Percentiles rank a stretch among this genome's conserved stretches.
These are phyloP conservation scores for Eubasilissa splendida DNA, from an alignment of 2,888 invertebrate species.

Conservation along the genomic window DNA sequence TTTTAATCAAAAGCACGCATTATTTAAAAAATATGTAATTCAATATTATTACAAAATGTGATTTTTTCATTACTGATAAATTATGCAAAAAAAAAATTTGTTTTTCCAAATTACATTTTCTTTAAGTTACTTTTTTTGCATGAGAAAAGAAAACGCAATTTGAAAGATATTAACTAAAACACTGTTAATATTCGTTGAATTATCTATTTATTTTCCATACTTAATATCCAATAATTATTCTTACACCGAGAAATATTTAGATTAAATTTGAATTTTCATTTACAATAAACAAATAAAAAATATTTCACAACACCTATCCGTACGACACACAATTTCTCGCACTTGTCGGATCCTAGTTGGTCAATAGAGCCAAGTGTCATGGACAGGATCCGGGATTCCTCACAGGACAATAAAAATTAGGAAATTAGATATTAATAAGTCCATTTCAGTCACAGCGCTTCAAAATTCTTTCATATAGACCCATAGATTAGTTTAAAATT, in stretches of 20 bases:
- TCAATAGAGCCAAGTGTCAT: constrained; percentile 31
- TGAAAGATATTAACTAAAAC: constrained; percentile 35
- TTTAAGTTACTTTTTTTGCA: too few relatives aligned
- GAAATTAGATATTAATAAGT: constrained; percentile 36
- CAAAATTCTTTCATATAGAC: constrained; percentile 54
- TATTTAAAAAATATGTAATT: too few relatives aligned
- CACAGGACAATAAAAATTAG: constrained; percentile 16
- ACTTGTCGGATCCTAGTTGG: constrained; percentile 9
- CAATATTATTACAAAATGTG: too few relatives aligned
- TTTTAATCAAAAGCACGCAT: too few relatives aligned
- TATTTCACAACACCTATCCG: constrained; percentile 55
- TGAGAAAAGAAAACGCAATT: constrained; percentile 12
- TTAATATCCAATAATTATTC: constrained; percentile 47
- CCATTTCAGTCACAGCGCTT: constrained; percentile 47
- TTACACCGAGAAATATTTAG: constrained; percentile 53
- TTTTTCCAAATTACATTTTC: too few relatives aligned
- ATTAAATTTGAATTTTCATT: constrained; percentile 50
- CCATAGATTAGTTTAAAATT: constrained; percentile 19
- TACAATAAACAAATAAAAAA: constrained; percentile 51
- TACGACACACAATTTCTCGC: too few relatives aligned
- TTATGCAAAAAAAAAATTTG: too few relatives aligned
- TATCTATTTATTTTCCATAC: constrained; percentile 49
- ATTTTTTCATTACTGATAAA: too few relatives aligned
- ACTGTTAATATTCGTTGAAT: constrained; percentile 52
- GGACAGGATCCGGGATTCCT: constrained; percentile 20